Percentiles rank a stretch among this genome's conserved stretches.
Conservation (phyloP, 2,797 vertebrate species). For the Phalloptychus januarius region DNA sequence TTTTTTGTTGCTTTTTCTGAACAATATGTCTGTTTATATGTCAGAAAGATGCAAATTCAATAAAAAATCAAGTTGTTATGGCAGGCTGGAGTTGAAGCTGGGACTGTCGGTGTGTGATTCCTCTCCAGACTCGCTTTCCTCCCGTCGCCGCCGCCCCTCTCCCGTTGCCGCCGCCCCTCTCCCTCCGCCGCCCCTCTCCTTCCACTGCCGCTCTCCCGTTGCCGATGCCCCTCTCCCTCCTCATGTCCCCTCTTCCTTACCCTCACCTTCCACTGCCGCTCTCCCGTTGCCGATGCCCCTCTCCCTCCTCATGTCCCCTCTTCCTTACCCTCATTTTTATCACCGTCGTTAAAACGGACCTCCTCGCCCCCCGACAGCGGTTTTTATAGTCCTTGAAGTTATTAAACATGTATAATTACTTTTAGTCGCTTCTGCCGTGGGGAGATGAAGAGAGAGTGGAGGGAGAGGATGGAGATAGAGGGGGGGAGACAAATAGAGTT, state of each 20-base stretch:
- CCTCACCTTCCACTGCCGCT: too few species aligned
- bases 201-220: too few species aligned
- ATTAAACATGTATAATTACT: slow-evolving; percentile 84
- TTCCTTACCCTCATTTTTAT: slow-evolving; percentile 72
- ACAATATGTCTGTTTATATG: too few species aligned
- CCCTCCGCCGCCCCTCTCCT: slow-evolving; percentile 43
- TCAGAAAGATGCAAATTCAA: too few species aligned
- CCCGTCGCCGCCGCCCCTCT: slow-evolving; percentile 8
- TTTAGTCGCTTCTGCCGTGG: slow-evolving; percentile 68
- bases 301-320: slow-evolving; percentile 34
- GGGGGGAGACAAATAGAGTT: slow-evolving; percentile 69
- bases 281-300: too few species aligned
- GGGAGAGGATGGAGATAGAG: slow-evolving; percentile 50
- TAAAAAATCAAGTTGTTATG: too few species aligned
- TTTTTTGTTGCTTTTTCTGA: too few species aligned
- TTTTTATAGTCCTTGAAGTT: slow-evolving; percentile 80
- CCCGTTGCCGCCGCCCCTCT: too few species aligned
- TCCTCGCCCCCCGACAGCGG: slow-evolving; percentile 68
- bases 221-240: not conserved
- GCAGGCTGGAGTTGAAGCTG: too few species aligned
- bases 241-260: slow-evolving; percentile 54
- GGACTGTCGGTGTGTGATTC: slow-evolving; percentile 34
- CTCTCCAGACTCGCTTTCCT: slow-evolving; percentile 45
- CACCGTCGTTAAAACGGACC: slow-evolving; percentile 75
- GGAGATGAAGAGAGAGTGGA: slow-evolving; percentile 58